Evolutionary conservation across 2,113 vertebrate species (phyloP).

Genomic region (Tetraodon nigroviridis): DNA sequence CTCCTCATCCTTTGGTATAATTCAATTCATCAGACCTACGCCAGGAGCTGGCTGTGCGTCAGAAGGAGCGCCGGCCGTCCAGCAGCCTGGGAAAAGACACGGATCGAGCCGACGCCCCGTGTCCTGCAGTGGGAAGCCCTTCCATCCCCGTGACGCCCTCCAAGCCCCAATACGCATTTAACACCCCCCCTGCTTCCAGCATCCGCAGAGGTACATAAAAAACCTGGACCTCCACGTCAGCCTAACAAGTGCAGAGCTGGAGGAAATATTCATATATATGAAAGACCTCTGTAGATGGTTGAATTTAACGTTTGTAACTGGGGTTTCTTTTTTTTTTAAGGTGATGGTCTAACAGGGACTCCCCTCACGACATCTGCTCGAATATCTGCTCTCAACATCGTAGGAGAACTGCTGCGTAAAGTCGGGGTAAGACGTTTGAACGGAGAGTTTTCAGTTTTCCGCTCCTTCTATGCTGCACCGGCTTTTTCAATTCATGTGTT

Average conservation of each 20-base stretch:
- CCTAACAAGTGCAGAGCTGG: not conserved
- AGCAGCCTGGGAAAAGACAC: constrained; percentile 64
- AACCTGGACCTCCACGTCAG: not conserved
- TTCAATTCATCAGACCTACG: constrained; percentile 79
- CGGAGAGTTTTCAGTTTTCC: not conserved
- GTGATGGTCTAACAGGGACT: constrained; percentile 79
- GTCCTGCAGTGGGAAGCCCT: constrained; percentile 66
- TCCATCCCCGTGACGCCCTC: constrained; percentile 76
- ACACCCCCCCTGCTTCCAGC: constrained; percentile 74
- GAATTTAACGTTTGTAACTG: not conserved
- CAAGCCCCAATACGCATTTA: constrained; percentile 56
- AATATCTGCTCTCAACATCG: constrained; percentile 95
- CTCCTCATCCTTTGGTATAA: not conserved
- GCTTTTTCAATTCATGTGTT: not conserved
- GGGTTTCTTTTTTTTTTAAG: constrained; percentile 59
- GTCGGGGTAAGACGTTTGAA: constrained; percentile 82
- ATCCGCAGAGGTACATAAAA: constrained; percentile 76
- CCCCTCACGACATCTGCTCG: constrained; percentile 92
- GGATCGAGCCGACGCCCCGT: constrained; percentile 74
- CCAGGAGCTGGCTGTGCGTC: constrained; percentile 92
- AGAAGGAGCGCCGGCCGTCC: constrained; percentile 83
- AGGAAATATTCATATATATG: not conserved
- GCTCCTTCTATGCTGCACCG: not conserved
- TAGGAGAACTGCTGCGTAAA: constrained; percentile 94
- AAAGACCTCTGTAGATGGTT: not conserved